These are phyloP conservation scores for Odobenus rosmarus DNA, from an alignment of 2,113 vertebrate species.

Conservation along the genomic window DNA sequence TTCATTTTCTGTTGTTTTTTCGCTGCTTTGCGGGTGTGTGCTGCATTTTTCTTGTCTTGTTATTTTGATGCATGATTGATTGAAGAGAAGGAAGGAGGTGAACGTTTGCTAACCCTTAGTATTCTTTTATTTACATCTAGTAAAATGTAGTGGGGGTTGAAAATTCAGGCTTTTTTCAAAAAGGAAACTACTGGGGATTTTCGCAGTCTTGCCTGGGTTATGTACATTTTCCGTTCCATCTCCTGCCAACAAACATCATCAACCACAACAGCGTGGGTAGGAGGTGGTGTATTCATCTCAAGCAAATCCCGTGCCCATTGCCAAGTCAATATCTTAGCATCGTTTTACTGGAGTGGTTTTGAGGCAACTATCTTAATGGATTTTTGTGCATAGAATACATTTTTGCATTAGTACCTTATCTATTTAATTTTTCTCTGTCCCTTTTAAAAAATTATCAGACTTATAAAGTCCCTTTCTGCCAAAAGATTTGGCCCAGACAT, in stretches of 20 bases:
- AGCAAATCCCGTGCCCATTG: too few species aligned
- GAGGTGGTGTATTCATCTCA: neutral
- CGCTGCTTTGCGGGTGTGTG: fast-evolving
- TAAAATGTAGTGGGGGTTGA: neutral
- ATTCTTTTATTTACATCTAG: neutral
- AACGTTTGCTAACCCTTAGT: neutral
- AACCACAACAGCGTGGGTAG: fast-evolving
- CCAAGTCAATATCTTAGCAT: too few species aligned
- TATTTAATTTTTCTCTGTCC: neutral
- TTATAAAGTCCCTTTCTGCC: neutral
- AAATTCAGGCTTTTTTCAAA: neutral
- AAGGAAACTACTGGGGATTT: neutral
- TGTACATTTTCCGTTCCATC: neutral
- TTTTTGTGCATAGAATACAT: neutral
- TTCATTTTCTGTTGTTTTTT: neutral
- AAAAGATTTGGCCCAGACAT: neutral
- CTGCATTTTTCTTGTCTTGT: neutral
- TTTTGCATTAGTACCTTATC: neutral
- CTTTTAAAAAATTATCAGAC: neutral
- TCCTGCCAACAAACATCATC: neutral
- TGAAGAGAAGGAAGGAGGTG: neutral
- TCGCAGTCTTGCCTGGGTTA: neutral
- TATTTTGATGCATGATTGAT: too few species aligned
- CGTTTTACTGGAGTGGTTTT: neutral
- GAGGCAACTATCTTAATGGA: neutral